A percentile compares a stretch with the other conserved stretches of the same genome.
These are phyloP conservation scores for Pseudeuparius sepicola DNA, from an alignment of 2,888 invertebrate genomes.

Conservation along the genomic window DNA sequence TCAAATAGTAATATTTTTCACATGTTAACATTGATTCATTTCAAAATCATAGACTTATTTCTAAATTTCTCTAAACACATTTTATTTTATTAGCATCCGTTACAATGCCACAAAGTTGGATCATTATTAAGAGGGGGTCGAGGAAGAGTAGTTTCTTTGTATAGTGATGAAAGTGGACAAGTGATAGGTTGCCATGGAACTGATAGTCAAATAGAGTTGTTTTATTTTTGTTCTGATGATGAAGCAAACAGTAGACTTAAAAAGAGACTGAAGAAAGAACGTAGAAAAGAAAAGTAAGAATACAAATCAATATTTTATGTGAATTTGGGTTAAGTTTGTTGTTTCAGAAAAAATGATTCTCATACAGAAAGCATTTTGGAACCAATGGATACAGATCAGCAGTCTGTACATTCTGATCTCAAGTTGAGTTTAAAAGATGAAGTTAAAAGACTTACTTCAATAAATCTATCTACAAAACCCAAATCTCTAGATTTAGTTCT, in stretches of 20 bases:
- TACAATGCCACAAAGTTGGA: slow-evolving; percentile 71
- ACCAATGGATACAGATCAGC: slow-evolving; percentile 26
- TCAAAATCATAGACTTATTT: too few species aligned
- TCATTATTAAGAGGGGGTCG: slow-evolving; percentile 66
- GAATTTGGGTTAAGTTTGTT: too few species aligned
- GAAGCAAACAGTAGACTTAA: slow-evolving; percentile 59
- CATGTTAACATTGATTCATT: too few species aligned
- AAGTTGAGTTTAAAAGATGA: slow-evolving; percentile 58
- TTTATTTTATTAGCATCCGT: slow-evolving; percentile 44
- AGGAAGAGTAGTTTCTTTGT: slow-evolving; percentile 69
- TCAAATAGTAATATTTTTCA: too few species aligned
- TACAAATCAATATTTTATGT: too few species aligned
- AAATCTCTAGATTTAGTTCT: slow-evolving; percentile 61
- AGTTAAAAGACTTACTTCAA: slow-evolving; percentile 55
- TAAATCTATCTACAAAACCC: slow-evolving; percentile 57
- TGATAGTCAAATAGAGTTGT: slow-evolving; percentile 73
- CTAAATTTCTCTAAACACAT: neutral
- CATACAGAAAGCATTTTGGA: too few species aligned
- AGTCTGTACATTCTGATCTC: too few species aligned
- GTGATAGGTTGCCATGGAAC: slow-evolving; percentile 76
- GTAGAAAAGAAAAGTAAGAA: slow-evolving; percentile 45
- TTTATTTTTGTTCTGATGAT: slow-evolving; percentile 65
- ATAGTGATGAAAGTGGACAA: slow-evolving; percentile 59
- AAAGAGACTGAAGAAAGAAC: slow-evolving; percentile 71
- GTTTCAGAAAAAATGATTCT: too few species aligned